Percentiles rank a stretch among this genome's conserved stretches.
Evolutionary conservation across 1,140 invertebrate species (phyloP).

Genomic region (Macrostomum lignano): DNA sequence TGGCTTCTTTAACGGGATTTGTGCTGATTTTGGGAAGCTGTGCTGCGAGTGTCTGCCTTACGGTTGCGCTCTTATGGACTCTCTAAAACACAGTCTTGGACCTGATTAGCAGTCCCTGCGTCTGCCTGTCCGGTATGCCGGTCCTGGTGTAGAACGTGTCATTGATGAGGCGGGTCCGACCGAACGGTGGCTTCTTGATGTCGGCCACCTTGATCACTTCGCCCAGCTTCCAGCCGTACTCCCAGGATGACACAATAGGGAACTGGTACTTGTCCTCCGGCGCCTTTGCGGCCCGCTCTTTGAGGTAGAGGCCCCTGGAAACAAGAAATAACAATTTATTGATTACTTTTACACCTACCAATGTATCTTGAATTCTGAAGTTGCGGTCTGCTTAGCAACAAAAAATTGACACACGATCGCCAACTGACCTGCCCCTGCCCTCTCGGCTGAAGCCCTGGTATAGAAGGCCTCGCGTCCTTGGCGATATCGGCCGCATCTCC

Average conservation of each 20-base stretch:
- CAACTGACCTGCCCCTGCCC: no score
- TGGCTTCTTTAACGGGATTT: no score
- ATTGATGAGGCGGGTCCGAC: conserved; percentile 16
- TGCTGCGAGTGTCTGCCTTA: no score
- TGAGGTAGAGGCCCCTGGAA: conserved; percentile 7
- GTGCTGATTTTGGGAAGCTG: no score
- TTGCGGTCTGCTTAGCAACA: no score
- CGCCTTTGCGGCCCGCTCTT: conserved; percentile 3
- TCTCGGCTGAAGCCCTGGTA: no score
- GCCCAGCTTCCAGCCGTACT: conserved; percentile 22
- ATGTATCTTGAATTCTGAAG: no score
- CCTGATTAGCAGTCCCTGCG: background rate
- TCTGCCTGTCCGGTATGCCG: conserved; percentile 10
- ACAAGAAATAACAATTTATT: background rate
- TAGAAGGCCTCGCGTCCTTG: no score
- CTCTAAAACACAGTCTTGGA: conserved; percentile 1
- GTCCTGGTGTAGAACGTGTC: conserved; percentile 24
- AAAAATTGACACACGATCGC: no score
- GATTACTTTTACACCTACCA: no score
- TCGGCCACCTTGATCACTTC: conserved; percentile 18
- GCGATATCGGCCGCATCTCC: no score
- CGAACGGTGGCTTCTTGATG: conserved; percentile 17
- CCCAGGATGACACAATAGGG: conserved; percentile 20
- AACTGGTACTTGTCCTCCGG: conserved; percentile 22
- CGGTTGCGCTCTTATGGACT: no score